phyloP scores from a whole-genome alignment of 2,113 vertebrate genomes.

The Petrocephalus microphthalmus region DNA sequence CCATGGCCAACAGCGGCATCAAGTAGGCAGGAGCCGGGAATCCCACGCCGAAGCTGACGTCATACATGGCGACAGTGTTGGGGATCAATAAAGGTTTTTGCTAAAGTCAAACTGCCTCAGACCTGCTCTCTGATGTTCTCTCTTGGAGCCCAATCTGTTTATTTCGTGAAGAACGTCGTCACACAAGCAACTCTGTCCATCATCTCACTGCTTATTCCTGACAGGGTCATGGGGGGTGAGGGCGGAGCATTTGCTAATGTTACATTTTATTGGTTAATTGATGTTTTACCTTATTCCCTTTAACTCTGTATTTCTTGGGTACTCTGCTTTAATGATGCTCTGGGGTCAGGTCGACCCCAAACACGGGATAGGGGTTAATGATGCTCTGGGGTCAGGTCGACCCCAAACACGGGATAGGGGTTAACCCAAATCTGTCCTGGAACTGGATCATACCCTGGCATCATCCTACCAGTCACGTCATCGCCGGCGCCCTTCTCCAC shows the following conservation, averaged over 20 bases:
- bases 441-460: neutral
- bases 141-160: neutral
- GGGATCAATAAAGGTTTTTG: neutral
- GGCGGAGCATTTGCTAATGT: neutral
- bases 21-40: constrained; percentile 61
- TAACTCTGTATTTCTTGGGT: neutral
- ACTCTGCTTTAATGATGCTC: neutral
- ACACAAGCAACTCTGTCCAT: neutral
- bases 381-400: no score
- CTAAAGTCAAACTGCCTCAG: neutral
- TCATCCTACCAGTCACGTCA: neutral
- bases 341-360: no score
- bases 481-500: neutral
- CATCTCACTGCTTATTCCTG: neutral
- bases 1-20: constrained; percentile 86
- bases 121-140: neutral
- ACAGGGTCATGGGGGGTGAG: neutral
- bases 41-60: no score
- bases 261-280: neutral
- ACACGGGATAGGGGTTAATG: no score
- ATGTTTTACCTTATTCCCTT: neutral
- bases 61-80: no score
- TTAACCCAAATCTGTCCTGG: neutral
- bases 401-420: no score
- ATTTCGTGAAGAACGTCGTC: neutral